Conservation (phyloP, 2,797 vertebrate species). For the Otolemur crassicaudatus region DNA sequence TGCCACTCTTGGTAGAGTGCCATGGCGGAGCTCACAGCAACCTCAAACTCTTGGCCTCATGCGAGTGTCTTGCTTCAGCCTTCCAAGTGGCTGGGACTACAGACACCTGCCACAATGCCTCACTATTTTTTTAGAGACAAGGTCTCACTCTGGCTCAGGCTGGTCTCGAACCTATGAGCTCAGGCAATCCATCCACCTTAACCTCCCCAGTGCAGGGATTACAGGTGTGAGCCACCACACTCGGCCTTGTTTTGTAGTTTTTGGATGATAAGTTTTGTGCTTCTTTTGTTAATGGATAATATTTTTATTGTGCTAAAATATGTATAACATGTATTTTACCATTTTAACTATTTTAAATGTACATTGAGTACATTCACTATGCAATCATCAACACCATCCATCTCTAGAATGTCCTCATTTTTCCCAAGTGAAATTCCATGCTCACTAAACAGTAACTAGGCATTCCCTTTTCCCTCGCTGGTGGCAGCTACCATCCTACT, state of each 20-base stretch:
- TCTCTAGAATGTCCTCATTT: not conserved
- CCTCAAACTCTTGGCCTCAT: no score
- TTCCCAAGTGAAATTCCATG: not conserved
- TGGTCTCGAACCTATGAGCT: no score
- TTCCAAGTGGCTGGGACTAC: no score
- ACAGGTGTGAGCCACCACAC: no score
- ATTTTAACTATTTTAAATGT: not conserved
- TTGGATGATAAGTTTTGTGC: not conserved
- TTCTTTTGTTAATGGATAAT: not conserved
- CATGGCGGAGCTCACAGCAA: no score
- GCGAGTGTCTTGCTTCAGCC: no score
- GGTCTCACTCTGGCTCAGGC: no score
- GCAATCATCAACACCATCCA: rapidly evolving
- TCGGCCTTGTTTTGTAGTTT: not conserved
- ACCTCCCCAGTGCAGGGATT: no score
- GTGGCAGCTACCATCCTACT: not conserved
- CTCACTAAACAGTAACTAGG: not conserved
- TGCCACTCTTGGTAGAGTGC: no score
- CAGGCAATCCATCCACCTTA: no score
- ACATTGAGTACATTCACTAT: not conserved
- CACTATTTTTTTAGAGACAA: no score
- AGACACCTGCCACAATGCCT: no score
- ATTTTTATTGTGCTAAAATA: not conserved
- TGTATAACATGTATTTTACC: not conserved
- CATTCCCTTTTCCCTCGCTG: not conserved